phyloP scores from a whole-genome alignment of 2,888 invertebrate genomes.

The Melitaea athalia region DNA sequence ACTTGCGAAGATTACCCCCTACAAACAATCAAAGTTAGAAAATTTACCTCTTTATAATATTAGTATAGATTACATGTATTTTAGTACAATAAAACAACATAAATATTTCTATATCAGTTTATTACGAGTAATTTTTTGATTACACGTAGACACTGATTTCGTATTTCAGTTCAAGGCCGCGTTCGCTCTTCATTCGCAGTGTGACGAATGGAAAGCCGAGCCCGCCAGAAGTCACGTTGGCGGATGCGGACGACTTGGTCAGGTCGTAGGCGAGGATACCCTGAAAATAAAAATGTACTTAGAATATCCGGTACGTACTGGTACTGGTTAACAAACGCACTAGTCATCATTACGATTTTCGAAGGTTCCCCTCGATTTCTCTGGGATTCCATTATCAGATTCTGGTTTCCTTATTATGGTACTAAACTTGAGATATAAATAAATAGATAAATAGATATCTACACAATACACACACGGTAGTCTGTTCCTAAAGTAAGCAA shows the following conservation, averaged over 20 bases:
- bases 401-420: too few species aligned
- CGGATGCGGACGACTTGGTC: slow-evolving; percentile 53
- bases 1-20: too few species aligned
- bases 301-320: neutral
- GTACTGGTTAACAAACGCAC: too few species aligned
- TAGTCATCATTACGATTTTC: too few species aligned
- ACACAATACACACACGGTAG: too few species aligned
- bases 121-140: slow-evolving; percentile 16
- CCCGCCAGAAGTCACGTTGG: slow-evolving; percentile 64
- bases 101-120: neutral
- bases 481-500: too few species aligned
- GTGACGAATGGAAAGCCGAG: slow-evolving; percentile 59
- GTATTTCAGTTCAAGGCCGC: slow-evolving; percentile 52
- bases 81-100: neutral
- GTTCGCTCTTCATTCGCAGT: slow-evolving; percentile 64
- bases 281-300: slow-evolving; percentile 40
- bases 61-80: neutral
- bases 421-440: too few species aligned
- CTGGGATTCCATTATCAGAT: too few species aligned
- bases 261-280: slow-evolving; percentile 58
- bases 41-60: too few species aligned
- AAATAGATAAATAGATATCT: too few species aligned
- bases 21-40: too few species aligned
- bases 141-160: slow-evolving; percentile 63
- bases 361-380: too few species aligned